Evolutionary conservation across 2,888 invertebrate genomes (phyloP).

Genomic region (Onchidella celtica): DNA sequence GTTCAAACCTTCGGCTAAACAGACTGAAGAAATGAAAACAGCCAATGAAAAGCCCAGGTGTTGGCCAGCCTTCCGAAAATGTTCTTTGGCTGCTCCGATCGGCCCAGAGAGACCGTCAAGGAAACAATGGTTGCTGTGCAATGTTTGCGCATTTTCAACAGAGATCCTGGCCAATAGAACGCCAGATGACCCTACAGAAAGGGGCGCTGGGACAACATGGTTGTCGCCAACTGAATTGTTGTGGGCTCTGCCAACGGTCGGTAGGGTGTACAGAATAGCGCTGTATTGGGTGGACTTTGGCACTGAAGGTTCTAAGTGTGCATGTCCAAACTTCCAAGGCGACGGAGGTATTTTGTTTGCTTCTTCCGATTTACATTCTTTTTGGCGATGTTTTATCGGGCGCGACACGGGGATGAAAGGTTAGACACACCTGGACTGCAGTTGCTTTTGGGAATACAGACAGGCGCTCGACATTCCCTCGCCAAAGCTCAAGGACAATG

Average conservation of each 20-base stretch:
- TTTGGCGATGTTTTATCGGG: background rate
- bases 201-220: background rate
- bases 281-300: background rate
- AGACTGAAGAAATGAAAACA: background rate
- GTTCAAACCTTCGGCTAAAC: background rate
- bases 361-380: background rate
- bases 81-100: too few species aligned
- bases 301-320: background rate
- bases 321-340: background rate
- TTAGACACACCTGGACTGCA: too few species aligned
- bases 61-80: too few species aligned
- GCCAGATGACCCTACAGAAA: background rate
- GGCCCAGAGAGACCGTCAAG: background rate
- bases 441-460: too few species aligned
- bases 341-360: background rate
- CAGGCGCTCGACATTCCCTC: too few species aligned
- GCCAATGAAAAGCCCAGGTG: too few species aligned
- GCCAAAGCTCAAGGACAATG: too few species aligned
- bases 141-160: constrained; percentile 1
- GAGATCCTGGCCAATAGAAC: background rate
- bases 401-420: background rate
- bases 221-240: background rate
- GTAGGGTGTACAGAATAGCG: background rate
- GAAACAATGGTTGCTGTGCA: background rate
- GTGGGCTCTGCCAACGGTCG: background rate